These are phyloP conservation scores for Bos javanicus DNA, from an alignment of 2,113 vertebrate genomes.

Conservation along the genomic window DNA sequence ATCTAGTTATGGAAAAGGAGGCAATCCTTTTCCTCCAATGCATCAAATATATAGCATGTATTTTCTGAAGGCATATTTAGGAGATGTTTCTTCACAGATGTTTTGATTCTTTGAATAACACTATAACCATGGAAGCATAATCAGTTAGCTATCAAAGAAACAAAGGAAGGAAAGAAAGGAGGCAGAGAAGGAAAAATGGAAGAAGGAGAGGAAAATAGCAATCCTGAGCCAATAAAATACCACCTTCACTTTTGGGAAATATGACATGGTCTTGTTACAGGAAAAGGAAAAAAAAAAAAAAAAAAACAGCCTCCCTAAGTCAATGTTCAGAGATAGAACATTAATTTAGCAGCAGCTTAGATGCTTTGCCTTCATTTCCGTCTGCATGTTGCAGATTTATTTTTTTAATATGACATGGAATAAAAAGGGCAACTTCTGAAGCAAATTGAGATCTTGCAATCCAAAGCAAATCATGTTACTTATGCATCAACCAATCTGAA, in stretches of 20 bases:
- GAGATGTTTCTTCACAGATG: background rate
- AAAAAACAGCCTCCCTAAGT: background rate
- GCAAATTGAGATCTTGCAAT: background rate
- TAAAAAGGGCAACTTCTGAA: constrained; percentile 22
- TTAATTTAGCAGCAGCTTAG: constrained; percentile 19
- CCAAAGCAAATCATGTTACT: background rate
- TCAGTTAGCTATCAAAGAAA: background rate
- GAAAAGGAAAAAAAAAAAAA: background rate
- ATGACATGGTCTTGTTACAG: background rate
- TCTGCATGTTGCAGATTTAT: constrained; percentile 1
- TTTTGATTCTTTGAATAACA: background rate
- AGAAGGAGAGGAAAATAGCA: background rate
- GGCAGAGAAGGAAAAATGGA: fast-evolving
- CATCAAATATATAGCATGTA: background rate
- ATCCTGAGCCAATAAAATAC: background rate
- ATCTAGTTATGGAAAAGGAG: background rate
- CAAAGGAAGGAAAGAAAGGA: background rate
- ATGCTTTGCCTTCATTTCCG: background rate
- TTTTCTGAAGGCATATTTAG: background rate
- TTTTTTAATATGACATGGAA: constrained; percentile 11
- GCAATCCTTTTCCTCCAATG: background rate
- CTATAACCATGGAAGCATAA: background rate
- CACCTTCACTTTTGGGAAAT: background rate
- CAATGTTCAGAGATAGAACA: background rate
- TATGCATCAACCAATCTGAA: background rate